Percentiles rank a stretch among this genome's conserved stretches.
These are phyloP conservation scores for Rhinopithecus roxellana DNA, from an alignment of 2,113 vertebrate genomes.

Conservation along the genomic window DNA sequence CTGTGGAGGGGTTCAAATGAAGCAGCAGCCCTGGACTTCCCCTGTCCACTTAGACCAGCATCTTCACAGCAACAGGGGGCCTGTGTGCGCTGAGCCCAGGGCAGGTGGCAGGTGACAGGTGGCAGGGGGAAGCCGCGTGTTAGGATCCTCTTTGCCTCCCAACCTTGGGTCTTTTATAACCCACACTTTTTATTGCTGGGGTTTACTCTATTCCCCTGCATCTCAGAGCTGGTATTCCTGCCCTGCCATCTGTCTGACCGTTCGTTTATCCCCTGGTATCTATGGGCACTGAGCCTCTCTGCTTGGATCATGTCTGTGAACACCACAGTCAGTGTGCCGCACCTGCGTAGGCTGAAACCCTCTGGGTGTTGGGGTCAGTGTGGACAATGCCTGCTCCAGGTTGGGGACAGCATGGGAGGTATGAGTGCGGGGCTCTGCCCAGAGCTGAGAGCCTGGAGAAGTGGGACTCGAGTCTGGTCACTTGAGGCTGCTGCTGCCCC, in stretches of 20 bases:
- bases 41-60: too few relatives aligned
- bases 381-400: too few relatives aligned
- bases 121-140: neutral
- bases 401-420: neutral
- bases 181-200: neutral
- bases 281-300: neutral
- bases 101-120: too few relatives aligned
- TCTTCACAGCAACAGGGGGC: neutral
- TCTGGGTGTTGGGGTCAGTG: too few relatives aligned
- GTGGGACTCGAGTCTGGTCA: neutral
- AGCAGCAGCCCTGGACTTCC: neutral
- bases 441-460: neutral
- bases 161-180: neutral
- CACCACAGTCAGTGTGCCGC: neutral
- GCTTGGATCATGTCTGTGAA: neutral
- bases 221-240: neutral
- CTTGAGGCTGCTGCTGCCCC: neutral
- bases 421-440: neutral
- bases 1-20: too few relatives aligned
- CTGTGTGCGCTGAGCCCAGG: neutral
- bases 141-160: neutral
- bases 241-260: neutral
- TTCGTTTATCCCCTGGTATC: neutral
- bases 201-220: neutral
- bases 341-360: neutral